Evolutionary conservation across 2,888 invertebrate species (phyloP), one percentile per base, ranked within the genome.

Genomic region (Acleris cristana): DNA sequence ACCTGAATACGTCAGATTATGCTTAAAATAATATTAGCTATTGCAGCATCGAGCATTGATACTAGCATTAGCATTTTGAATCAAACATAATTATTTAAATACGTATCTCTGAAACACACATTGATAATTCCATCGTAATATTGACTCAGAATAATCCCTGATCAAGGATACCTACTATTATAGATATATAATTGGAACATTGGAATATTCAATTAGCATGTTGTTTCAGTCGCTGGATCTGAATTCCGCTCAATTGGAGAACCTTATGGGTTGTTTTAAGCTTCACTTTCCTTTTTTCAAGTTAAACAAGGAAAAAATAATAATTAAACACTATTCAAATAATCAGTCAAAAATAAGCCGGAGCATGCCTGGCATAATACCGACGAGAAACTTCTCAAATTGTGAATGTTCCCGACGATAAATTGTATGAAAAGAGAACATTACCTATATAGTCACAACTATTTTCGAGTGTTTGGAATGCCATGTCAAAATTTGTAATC

Each of bases 61-160:
- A 19, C 34, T 19, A 10, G 48, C 12, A 53, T 45, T 21, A 52
- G 40, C 60, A 16, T 34, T 26, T n/a, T 34, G 45, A 23, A 48
- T 26, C 48, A 40, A 7, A 53, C 57, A 23, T 40, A 67, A 58
- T 45, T 21, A 53, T 67, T 67, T 58, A 58, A 53, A 58, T 60
- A 54, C 7, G 52, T 67, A 58, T 54, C 62, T 55, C 30, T 26
- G 51, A 44, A 34, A 49, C 58, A 49, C 63, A 58, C 62, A 49
- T 49, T 49, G 51, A 56, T 63, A 54, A 67, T 67, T 54, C 26
- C 48, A 58, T 67, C n/a, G 21, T 40, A 67, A 62, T 67, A 63
- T 67, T 67, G 56, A 54, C 53, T 54, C 40, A 54, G 23, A 45
- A 56, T 65, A 61, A 58, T 59, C 21, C 40, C 3, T 23, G 14